These are phyloP conservation scores for Tinea pellionella DNA, from an alignment of 2,888 invertebrate species.

Conservation along the genomic window DNA sequence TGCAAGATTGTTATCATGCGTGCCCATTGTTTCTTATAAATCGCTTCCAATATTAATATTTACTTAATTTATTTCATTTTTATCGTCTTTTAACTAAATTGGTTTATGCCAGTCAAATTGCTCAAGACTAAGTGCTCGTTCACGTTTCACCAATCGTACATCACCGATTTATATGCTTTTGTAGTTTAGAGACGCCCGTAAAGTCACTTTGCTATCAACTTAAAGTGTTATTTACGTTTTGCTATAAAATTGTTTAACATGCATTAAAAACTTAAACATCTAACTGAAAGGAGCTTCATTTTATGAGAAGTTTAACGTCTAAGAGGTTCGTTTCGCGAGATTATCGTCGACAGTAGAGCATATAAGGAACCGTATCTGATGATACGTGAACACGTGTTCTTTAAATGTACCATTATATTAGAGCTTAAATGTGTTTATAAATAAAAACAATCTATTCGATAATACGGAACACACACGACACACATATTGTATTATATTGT, in stretches of 20 bases:
- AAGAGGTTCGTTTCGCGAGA: slow-evolving; percentile 14
- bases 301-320: slow-evolving; percentile 10
- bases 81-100: neutral
- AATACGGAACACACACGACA: too few relatives aligned
- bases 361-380: neutral
- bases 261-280: slow-evolving; percentile 12
- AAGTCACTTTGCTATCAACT: neutral
- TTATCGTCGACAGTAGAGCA: neutral
- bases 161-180: slow-evolving; percentile 5
- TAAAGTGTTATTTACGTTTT: slow-evolving; percentile 4
- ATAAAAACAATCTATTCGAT: too few relatives aligned
- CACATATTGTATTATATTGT: too few relatives aligned
- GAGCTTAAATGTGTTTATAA: neutral
- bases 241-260: slow-evolving; percentile 11
- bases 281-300: slow-evolving; percentile 1
- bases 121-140: neutral
- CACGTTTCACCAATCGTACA: neutral
- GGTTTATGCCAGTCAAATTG: neutral
- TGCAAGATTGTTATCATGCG: neutral
- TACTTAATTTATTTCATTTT: neutral
- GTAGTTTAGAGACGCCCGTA: neutral
- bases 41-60: neutral
- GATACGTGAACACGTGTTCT: neutral
- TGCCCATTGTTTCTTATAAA: neutral
- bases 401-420: neutral